These are phyloP conservation scores for Phragmatobia fuliginosa DNA, from an alignment of 2,888 invertebrate species.

Conservation along the genomic window DNA sequence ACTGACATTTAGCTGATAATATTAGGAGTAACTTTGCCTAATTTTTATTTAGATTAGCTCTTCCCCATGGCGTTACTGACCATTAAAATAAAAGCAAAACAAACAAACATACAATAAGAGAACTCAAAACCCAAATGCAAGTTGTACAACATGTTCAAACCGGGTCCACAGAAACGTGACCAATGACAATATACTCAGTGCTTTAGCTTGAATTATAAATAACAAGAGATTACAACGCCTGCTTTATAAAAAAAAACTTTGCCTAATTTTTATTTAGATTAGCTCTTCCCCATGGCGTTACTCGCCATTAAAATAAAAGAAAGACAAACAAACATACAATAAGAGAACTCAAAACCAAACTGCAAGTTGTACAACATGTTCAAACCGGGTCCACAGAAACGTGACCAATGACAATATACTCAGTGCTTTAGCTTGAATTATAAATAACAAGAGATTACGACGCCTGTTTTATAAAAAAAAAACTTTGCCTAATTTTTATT, in stretches of 20 bases:
- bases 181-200: constrained; percentile 45
- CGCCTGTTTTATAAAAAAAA: too few relatives aligned
- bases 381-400: constrained; percentile 39
- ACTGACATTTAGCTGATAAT: too few relatives aligned
- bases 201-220: constrained; percentile 50
- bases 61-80: too few relatives aligned
- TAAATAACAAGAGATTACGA: constrained; percentile 52
- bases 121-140: constrained; percentile 20
- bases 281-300: too few relatives aligned
- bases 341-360: constrained; percentile 16
- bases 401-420: constrained; percentile 48
- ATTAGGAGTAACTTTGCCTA: too few relatives aligned
- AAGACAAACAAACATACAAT: constrained; percentile 12
- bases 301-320: neutral
- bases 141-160: constrained; percentile 32
- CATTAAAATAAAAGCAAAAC: neutral
- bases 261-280: too few relatives aligned
- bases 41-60: too few relatives aligned
- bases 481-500: too few relatives aligned
- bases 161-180: constrained; percentile 45
- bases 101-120: constrained; percentile 15
- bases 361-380: constrained; percentile 29
- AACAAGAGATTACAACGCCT: constrained; percentile 49
- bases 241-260: too few relatives aligned
- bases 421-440: constrained; percentile 46